phyloP scores from a whole-genome alignment of 2,888 invertebrate genomes.

The Clivina fossor region DNA sequence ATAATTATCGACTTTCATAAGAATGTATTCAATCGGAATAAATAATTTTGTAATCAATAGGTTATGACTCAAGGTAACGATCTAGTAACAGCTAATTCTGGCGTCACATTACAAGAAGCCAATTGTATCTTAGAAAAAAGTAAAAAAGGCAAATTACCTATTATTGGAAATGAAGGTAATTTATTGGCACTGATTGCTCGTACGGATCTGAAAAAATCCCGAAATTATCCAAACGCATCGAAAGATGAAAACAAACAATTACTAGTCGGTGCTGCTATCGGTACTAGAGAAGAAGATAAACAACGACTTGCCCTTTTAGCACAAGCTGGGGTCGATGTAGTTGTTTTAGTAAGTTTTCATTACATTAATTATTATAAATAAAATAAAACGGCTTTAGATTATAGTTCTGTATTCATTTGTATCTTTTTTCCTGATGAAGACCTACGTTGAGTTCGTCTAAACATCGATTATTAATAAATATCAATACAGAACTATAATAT shows the following conservation, averaged over 20 bases:
- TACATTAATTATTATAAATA: no score
- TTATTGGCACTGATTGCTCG: conserved; percentile 94
- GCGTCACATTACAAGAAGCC: conserved; percentile 89
- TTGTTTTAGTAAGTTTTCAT: conserved; percentile 86
- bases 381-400: no score
- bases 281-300: conserved; percentile 84
- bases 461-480: no score
- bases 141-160: conserved; percentile 92
- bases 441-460: no score
- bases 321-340: conserved; percentile 91
- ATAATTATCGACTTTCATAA: no score
- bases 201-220: conserved; percentile 96
- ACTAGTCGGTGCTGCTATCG: conserved; percentile 91
- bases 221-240: conserved; percentile 94
- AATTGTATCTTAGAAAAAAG: conserved; percentile 93
- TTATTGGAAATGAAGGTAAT: conserved; percentile 81
- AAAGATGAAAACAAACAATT: conserved; percentile 96
- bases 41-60: conserved; percentile 49
- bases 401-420: no score
- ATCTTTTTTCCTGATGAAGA: no score
- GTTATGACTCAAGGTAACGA: conserved; percentile 86
- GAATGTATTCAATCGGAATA: no score
- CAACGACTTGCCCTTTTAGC: conserved; percentile 77
- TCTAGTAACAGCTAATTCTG: conserved; percentile 86
- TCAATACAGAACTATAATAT: no score